Evolutionary conservation across 1,140 invertebrate species (phyloP).

Genomic region (Paracyclopina nana): DNA sequence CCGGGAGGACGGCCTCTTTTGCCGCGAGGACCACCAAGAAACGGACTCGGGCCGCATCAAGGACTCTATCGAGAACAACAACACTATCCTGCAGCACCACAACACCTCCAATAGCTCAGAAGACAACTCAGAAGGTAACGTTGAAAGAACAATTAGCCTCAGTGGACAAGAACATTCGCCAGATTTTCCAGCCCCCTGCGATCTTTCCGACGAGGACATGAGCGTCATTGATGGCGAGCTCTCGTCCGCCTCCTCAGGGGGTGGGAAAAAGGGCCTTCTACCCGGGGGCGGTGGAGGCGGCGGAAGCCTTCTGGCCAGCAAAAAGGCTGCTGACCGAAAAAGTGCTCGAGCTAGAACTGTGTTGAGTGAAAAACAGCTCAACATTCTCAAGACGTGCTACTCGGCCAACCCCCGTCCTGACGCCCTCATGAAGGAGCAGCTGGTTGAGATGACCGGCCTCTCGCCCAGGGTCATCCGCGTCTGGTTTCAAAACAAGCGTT

Average conservation of each 20-base stretch:
- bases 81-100: constrained; percentile 12
- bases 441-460: constrained; percentile 93
- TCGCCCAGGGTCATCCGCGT: constrained; percentile 87
- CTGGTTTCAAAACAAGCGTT: constrained; percentile 98
- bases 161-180: not conserved
- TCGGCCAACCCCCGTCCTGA: constrained; percentile 87
- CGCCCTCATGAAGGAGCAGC: constrained; percentile 95
- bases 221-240: constrained; percentile 5
- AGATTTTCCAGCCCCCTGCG: constrained; percentile 6
- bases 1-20: constrained; percentile 83
- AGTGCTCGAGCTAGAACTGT: constrained; percentile 73
- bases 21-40: constrained; percentile 70
- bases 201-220: constrained; percentile 15
- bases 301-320: not conserved
- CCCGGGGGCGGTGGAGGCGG: constrained; percentile 28
- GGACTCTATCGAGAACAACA: constrained; percentile 19
- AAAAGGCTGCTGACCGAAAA: constrained; percentile 18
- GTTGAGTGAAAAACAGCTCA: constrained; percentile 92
- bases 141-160: not conserved
- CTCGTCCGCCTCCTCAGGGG: constrained; percentile 44
- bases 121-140: constrained; percentile 14
- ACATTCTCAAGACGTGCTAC: constrained; percentile 44
- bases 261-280: constrained; percentile 23
- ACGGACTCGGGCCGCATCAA: constrained; percentile 8
- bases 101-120: constrained; percentile 16